Percentiles rank a stretch among this genome's conserved stretches.
Conservation (phyloP, 1,140 invertebrate species). For the Amphibalanus amphitrite region DNA sequence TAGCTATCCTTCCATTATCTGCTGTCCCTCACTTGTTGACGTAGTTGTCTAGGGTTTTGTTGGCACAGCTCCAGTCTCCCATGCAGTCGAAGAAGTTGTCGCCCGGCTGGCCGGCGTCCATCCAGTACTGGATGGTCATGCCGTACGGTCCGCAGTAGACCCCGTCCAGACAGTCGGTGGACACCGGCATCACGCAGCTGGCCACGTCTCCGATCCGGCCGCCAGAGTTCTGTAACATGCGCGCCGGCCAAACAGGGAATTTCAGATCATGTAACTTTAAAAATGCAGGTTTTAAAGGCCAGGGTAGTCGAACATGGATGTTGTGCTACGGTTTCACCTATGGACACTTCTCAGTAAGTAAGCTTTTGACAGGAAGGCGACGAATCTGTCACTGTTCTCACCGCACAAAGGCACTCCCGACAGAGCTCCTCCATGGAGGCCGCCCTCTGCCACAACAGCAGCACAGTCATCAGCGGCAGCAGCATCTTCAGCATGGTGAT, state of each 20-base stretch:
- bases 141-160: background rate
- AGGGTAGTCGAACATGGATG: too few relatives aligned
- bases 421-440: background rate
- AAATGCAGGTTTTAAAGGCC: too few relatives aligned
- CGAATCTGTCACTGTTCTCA: too few relatives aligned
- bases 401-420: background rate
- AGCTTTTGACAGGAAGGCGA: too few relatives aligned
- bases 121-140: background rate
- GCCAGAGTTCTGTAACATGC: background rate
- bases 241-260: too few relatives aligned
- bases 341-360: too few relatives aligned
- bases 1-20: too few relatives aligned
- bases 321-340: too few relatives aligned
- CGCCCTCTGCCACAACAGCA: background rate
- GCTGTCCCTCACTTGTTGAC: background rate
- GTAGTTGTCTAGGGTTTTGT: background rate
- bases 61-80: background rate
- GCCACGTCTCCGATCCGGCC: background rate
- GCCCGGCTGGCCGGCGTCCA: background rate
- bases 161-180: background rate
- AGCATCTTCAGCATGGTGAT: background rate
- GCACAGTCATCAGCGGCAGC: background rate
- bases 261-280: too few relatives aligned
- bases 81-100: background rate
- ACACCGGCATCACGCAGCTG: background rate